These are phyloP conservation scores for Microdon myrmicae DNA, from an alignment of 2,888 invertebrate genomes.

Conservation along the genomic window DNA sequence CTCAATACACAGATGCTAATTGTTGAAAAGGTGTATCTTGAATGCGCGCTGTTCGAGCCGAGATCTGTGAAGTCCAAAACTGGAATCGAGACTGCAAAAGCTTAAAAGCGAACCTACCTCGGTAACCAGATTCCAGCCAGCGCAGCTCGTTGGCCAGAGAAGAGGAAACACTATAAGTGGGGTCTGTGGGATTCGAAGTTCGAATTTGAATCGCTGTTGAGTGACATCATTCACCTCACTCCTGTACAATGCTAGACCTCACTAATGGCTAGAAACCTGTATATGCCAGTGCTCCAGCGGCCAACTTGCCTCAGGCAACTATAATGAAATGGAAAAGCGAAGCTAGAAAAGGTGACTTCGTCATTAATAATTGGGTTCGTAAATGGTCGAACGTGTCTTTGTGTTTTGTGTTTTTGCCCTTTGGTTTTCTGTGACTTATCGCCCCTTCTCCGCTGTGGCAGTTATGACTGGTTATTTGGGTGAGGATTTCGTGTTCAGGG, in stretches of 20 bases:
- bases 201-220: constrained; percentile 37
- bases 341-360: constrained; percentile 32
- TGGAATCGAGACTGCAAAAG: constrained; percentile 50
- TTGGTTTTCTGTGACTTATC: no score
- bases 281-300: constrained; percentile 3
- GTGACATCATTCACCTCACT: constrained; percentile 49
- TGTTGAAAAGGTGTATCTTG: constrained; percentile 15
- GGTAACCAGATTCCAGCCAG: constrained; percentile 44
- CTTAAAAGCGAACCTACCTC: constrained; percentile 32
- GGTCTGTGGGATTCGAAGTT: constrained; percentile 39
- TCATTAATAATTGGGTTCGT: constrained; percentile 45
- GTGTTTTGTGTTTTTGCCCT: constrained; percentile 12
- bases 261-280: constrained; percentile 42
- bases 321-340: constrained; percentile 43
- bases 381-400: constrained; percentile 37
- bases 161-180: no score
- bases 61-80: constrained; percentile 37
- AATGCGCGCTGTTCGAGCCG: constrained; percentile 21
- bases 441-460: constrained; percentile 4
- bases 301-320: constrained; percentile 26
- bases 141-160: constrained; percentile 9
- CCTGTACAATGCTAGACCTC: constrained; percentile 20
- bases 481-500: constrained; percentile 42
- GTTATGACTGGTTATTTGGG: constrained; percentile 26
- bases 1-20: constrained; percentile 12